Evolutionary conservation across 2,113 vertebrate genomes (phyloP).

Genomic region (Halcyon senegalensis): DNA sequence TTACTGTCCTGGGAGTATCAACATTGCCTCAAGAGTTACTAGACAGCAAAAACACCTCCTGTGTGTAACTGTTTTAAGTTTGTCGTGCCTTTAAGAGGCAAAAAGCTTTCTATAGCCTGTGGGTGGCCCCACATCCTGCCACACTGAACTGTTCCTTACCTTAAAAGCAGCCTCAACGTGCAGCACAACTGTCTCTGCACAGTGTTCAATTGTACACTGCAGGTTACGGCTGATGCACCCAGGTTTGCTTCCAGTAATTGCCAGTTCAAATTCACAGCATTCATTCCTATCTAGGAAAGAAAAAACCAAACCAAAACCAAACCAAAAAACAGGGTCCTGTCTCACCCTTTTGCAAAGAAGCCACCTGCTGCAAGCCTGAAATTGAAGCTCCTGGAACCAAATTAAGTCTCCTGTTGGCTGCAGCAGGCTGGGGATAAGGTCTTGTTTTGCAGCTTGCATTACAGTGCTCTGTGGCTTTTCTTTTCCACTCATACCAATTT

Average conservation of each 20-base stretch:
- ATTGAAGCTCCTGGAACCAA: not conserved
- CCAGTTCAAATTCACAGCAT: slow-evolving; percentile 80
- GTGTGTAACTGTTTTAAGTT: not conserved
- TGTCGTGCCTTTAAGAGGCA: not conserved
- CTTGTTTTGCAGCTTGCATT: not conserved
- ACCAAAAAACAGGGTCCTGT: not conserved
- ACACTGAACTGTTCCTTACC: slow-evolving; percentile 67
- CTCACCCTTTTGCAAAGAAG: not conserved
- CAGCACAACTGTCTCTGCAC: slow-evolving; percentile 74
- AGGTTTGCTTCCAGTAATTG: slow-evolving; percentile 79
- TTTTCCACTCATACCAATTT: not conserved
- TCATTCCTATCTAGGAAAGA: slow-evolving; percentile 76
- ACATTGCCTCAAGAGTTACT: not conserved
- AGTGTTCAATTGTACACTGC: slow-evolving; percentile 78
- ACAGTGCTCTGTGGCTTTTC: not conserved
- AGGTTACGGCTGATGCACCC: slow-evolving; percentile 76
- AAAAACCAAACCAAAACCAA: not conserved
- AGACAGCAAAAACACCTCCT: not conserved
- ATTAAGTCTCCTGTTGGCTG: not conserved
- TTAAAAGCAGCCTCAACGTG: slow-evolving; percentile 87
- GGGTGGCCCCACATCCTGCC: not conserved
- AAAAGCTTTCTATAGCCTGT: not conserved
- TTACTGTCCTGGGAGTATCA: not conserved
- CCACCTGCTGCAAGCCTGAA: not conserved
- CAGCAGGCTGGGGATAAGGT: not conserved